Conservation (phyloP, 2,113 vertebrate species). For the Balaeniceps rex region DNA sequence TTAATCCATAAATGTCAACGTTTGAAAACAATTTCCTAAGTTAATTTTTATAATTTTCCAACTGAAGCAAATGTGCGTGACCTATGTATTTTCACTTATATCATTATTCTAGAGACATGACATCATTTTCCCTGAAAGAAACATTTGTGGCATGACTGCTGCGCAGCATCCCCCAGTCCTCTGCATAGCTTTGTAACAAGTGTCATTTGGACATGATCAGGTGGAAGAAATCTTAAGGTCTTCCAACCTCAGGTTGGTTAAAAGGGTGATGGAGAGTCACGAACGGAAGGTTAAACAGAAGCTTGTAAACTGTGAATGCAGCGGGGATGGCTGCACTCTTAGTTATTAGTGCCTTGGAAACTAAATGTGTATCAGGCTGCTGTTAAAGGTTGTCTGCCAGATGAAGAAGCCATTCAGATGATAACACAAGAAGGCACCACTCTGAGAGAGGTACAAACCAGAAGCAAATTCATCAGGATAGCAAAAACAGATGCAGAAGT, state of each 20-base stretch:
- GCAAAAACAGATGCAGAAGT: not conserved
- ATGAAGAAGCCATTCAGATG: not conserved
- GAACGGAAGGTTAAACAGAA: not conserved
- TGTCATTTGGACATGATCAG: not conserved
- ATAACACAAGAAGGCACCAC: not conserved
- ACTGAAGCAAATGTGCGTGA: not conserved
- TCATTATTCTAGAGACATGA: not conserved
- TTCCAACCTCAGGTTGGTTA: not conserved
- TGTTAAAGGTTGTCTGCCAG: not conserved
- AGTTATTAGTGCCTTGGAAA: not conserved
- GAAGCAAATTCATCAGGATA: not conserved
- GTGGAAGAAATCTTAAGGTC: not conserved
- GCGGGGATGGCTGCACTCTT: not conserved
- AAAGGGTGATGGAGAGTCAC: not conserved
- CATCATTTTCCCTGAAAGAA: not conserved
- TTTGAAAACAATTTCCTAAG: not conserved
- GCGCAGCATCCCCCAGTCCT: not conserved
- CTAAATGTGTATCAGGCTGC: not conserved
- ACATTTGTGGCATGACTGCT: not conserved
- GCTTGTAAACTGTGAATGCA: accelerated
- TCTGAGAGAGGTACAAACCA: not conserved
- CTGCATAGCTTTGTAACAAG: not conserved
- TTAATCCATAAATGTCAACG: not conserved
- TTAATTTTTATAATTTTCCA: not conserved
- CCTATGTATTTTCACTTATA: not conserved